A percentile compares a stretch with the other conserved stretches of the same genome.
Evolutionary conservation across 2,888 invertebrate species (phyloP).

Genomic region (Scaptomyza parva): DNA sequence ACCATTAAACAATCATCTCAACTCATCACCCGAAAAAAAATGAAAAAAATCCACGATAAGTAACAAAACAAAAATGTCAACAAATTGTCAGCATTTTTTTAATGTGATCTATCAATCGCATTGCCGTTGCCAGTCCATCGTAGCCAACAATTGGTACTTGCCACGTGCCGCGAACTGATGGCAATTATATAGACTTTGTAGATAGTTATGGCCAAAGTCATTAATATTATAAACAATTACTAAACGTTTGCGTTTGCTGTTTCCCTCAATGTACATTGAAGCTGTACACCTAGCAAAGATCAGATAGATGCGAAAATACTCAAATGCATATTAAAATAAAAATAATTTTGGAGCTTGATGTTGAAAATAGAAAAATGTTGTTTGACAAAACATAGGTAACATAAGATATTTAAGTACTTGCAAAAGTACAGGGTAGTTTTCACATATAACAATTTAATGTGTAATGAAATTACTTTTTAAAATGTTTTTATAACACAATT

Average conservation of each 20-base stretch:
- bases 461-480: background rate
- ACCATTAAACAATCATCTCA: constrained; percentile 52
- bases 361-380: constrained; percentile 6
- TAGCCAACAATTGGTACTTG: constrained; percentile 29
- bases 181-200: constrained; percentile 8
- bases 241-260: constrained; percentile 5
- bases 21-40: constrained; percentile 23
- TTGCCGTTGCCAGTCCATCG: constrained; percentile 43
- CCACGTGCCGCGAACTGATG: constrained; percentile 63
- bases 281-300: constrained; percentile 20
- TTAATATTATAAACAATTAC: constrained; percentile 8
- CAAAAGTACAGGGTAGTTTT: background rate
- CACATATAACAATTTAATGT: background rate
- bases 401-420: background rate
- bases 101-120: constrained; percentile 66
- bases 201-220: constrained; percentile 6
- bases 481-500: background rate
- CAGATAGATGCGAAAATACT: constrained; percentile 10
- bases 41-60: constrained; percentile 11
- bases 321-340: constrained; percentile 10
- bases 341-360: constrained; percentile 3
- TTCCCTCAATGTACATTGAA: constrained; percentile 12
- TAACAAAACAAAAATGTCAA: constrained; percentile 57
- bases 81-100: constrained; percentile 71
- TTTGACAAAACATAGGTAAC: too few relatives aligned